Conservation (phyloP, 2,113 vertebrate genomes). For the Urocolius indicus region DNA sequence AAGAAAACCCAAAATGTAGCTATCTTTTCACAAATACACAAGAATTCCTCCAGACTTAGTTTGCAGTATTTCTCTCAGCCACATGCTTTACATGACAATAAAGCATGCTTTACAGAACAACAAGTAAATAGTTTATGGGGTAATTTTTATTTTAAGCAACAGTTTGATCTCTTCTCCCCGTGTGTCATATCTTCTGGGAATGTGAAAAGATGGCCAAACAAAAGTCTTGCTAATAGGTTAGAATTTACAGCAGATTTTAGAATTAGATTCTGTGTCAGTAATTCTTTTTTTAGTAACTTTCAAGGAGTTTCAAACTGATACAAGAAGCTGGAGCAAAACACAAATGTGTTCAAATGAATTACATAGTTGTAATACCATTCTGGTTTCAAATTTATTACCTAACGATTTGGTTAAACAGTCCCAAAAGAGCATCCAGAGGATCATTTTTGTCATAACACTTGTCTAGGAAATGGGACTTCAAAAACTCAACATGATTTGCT, state of each 20-base stretch:
- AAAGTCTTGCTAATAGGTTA: neutral
- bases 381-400: neutral
- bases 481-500: neutral
- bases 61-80: neutral
- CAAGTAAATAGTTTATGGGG: neutral
- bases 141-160: neutral
- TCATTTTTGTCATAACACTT: neutral
- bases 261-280: neutral
- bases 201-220: neutral
- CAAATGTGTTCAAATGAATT: neutral
- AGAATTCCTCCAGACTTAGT: neutral
- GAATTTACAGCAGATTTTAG: neutral
- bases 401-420: neutral
- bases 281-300: neutral
- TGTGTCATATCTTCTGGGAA: neutral
- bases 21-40: neutral
- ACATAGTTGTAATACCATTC: neutral
- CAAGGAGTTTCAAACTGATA: neutral
- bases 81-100: neutral
- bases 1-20: neutral
- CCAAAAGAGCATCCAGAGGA: neutral
- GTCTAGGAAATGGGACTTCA: neutral
- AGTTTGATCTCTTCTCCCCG: neutral
- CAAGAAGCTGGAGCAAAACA: neutral
- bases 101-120: neutral